A percentile compares a stretch with the other conserved stretches of the same genome.
phyloP scores from a whole-genome alignment of 2,888 invertebrate species.

The Lepas anatifera region DNA sequence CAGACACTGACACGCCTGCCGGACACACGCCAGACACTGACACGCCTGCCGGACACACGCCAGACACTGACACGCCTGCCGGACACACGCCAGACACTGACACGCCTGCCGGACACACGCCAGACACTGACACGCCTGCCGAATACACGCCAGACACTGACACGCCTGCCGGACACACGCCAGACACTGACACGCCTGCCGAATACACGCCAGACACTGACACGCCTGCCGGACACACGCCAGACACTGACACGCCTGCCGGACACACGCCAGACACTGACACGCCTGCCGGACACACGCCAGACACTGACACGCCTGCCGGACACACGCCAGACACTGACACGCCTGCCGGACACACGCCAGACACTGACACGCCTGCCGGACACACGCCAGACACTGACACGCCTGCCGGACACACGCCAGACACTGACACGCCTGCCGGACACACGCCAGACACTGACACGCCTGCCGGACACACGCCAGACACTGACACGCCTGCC shows the following conservation, averaged over 20 bases:
- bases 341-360: constrained; percentile 36
- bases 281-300: constrained; percentile 36
- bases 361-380: constrained; percentile 40
- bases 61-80: constrained; percentile 40
- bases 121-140: constrained; percentile 40
- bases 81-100: constrained; percentile 26
- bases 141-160: constrained; percentile 26
- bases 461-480: constrained; percentile 36
- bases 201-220: constrained; percentile 26
- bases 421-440: constrained; percentile 40
- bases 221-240: constrained; percentile 36
- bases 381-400: constrained; percentile 26
- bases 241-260: constrained; percentile 40
- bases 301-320: constrained; percentile 40
- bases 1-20: constrained; percentile 40
- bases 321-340: constrained; percentile 26
- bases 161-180: constrained; percentile 36
- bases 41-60: constrained; percentile 36
- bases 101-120: constrained; percentile 36
- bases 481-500: constrained; percentile 40
- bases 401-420: constrained; percentile 36
- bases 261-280: constrained; percentile 26
- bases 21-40: constrained; percentile 26
- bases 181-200: constrained; percentile 40
- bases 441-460: constrained; percentile 26